Base-by-base conservation (phyloP, 2,113 vertebrate species). In the Hymenochirus boettgeri region DNA sequence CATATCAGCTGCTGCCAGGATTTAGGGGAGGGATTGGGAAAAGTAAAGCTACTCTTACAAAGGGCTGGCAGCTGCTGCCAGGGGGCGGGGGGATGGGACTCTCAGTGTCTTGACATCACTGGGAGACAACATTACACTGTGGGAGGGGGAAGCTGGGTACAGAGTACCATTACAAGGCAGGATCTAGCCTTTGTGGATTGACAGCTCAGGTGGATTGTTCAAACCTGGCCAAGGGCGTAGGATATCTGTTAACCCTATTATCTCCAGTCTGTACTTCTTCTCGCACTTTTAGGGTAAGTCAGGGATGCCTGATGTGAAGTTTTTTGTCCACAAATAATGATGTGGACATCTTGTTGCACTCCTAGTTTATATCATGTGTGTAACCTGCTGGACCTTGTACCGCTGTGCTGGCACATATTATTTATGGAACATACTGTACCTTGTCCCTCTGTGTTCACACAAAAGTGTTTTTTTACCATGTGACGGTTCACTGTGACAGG, bases 31-130 rank as follows among this genome's bases (percentile, higher is more conserved):
- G 42, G 42, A 13, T 19, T 46, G 42, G 42, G 7, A 46, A 35
- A 46, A 46, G 17, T 46, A 46, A n/a, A 46, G 42, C 42, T 46
- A n/a, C 42, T 46, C 42, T 46, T 18, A 46, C 15, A 46, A 13
- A 18, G 42, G 17, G 42, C 42, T 46, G 10, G 42, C 42, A 46
- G 42, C 42, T 46, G 42, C 42, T 46, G 18, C 42, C 42, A 46
- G 15, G 42, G 18, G 42, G 42, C 42, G 42, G 42, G 42, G 42
- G 42, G 18, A 18, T 17, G 42, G 42, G 18, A 18, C 15, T 11
- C 15, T 12, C 33, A 35, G 42, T 46, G 1, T n/a, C 42, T 18
- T 46, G 42, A 46, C 17, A 46, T 19, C 42, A 46, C 42, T n/a
- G 3, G 33, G 33, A 46, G 10, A 46, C 42, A 46, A 19, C 42